These are phyloP conservation scores for Climacteris rufus DNA, from an alignment of 2,113 vertebrate genomes.

Conservation along the genomic window DNA sequence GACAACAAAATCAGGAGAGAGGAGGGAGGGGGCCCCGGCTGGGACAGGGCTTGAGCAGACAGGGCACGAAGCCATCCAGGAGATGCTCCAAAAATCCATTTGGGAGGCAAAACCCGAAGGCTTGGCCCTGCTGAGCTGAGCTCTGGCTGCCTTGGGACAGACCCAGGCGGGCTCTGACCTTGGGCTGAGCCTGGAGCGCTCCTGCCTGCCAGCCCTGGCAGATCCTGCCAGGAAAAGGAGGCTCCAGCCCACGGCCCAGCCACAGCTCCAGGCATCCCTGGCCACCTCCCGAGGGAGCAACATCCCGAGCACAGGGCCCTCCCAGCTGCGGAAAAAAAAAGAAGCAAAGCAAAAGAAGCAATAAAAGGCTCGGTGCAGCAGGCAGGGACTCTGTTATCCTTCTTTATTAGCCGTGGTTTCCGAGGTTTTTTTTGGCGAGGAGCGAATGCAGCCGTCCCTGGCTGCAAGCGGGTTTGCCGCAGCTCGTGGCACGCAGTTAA, in stretches of 20 bases:
- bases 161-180: not conserved
- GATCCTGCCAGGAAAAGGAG: not conserved
- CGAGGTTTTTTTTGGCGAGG: not conserved
- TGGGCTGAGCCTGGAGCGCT: not conserved
- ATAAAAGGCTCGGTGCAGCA: not conserved
- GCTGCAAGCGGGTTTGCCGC: not conserved
- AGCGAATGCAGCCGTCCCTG: not conserved
- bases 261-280: not conserved
- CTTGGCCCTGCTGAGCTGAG: not conserved
- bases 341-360: not conserved
- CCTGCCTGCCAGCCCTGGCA: not conserved
- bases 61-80: not conserved
- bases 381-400: not conserved
- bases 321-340: not conserved
- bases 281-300: not conserved
- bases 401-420: not conserved
- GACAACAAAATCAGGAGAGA: not conserved
- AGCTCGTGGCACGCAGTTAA: not conserved
- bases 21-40: not conserved
- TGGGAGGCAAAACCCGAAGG: fast-evolving
- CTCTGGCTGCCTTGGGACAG: not conserved
- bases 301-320: not conserved
- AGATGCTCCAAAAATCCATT: not conserved
- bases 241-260: not conserved
- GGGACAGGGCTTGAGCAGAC: not conserved